Percentiles rank a stretch among this genome's conserved stretches.
Conservation (phyloP, 2,113 vertebrate species). For the Triplophysa rosa region DNA sequence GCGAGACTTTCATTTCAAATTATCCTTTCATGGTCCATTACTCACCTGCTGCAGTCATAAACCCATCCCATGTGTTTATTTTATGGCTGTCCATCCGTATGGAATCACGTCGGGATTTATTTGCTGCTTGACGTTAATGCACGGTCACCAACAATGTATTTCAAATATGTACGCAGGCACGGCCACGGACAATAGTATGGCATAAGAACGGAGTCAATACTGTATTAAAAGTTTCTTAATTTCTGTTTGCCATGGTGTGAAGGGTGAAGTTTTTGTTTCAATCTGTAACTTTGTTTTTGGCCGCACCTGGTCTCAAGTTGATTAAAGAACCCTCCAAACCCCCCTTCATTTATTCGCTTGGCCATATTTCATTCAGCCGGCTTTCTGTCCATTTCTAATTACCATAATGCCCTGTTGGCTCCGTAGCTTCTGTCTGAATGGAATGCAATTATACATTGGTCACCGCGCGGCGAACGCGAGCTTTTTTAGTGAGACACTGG, state of each 20-base stretch:
- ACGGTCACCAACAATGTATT: not conserved
- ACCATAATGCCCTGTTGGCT: slow-evolving; percentile 45
- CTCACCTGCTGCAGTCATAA: slow-evolving; percentile 36
- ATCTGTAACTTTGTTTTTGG: slow-evolving; percentile 42
- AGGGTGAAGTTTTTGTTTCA: slow-evolving; percentile 25
- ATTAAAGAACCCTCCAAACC: slow-evolving; percentile 38
- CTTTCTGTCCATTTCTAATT: slow-evolving; percentile 46
- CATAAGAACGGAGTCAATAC: not conserved
- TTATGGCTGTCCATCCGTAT: slow-evolving; percentile 18
- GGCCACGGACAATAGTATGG: too few species aligned
- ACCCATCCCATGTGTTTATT: slow-evolving; percentile 38
- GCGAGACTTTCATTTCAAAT: slow-evolving; percentile 34
- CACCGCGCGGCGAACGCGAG: slow-evolving; percentile 18
- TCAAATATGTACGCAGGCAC: not conserved
- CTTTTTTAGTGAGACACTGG: slow-evolving; percentile 29
- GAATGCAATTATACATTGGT: slow-evolving; percentile 34
- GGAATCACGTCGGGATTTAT: slow-evolving; percentile 13
- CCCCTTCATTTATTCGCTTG: slow-evolving; percentile 31
- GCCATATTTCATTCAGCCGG: slow-evolving; percentile 43
- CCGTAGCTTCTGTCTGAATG: slow-evolving; percentile 28
- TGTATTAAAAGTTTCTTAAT: slow-evolving; percentile 24
- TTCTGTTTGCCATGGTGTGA: not conserved
- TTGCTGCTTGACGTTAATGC: not conserved
- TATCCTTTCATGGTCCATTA: slow-evolving; percentile 43
- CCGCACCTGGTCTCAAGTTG: slow-evolving; percentile 39